phyloP scores from a whole-genome alignment of 92 coral and sea anemone species.

The Zoanthus sociatus region DNA sequence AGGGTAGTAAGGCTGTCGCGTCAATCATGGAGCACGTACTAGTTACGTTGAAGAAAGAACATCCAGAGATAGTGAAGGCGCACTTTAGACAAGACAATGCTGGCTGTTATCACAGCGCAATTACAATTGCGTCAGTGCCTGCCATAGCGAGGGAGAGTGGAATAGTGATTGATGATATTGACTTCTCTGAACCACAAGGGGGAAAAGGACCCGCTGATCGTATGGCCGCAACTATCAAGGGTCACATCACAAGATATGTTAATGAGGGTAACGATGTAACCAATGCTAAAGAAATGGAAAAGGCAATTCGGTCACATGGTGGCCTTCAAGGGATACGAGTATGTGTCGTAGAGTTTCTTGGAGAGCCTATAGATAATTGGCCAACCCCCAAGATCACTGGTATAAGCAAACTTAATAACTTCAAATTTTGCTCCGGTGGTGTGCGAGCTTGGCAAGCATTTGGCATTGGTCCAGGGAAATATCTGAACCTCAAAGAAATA shows the following conservation, averaged over 20 bases:
- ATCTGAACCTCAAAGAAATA: slow-evolving; percentile 1
- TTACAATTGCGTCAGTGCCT: no score
- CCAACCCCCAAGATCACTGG: slow-evolving; percentile 42
- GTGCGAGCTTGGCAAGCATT: slow-evolving; percentile 57
- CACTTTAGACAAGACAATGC: no score
- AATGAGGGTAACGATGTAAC: background rate
- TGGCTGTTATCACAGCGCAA: no score
- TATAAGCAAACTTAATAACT: slow-evolving; percentile 64
- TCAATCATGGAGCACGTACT: no score
- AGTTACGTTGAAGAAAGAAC: no score
- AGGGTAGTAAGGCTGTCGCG: no score
- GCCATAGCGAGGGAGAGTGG: background rate
- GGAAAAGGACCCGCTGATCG: slow-evolving; percentile 17
- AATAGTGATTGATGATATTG: background rate
- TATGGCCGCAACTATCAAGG: slow-evolving; percentile 44
- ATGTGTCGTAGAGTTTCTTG: slow-evolving; percentile 19
- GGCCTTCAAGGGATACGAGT: slow-evolving; percentile 56
- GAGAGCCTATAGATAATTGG: background rate
- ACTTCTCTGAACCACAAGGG: slow-evolving; percentile 8
- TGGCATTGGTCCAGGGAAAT: slow-evolving; percentile 59
- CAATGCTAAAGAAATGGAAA: slow-evolving; percentile 34
- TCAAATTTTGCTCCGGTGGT: slow-evolving; percentile 14
- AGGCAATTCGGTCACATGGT: slow-evolving; percentile 58
- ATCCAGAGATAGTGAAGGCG: no score
- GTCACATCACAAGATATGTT: background rate